Conservation (phyloP, 2,113 vertebrate genomes). For the Chaetodon trifascialis region DNA sequence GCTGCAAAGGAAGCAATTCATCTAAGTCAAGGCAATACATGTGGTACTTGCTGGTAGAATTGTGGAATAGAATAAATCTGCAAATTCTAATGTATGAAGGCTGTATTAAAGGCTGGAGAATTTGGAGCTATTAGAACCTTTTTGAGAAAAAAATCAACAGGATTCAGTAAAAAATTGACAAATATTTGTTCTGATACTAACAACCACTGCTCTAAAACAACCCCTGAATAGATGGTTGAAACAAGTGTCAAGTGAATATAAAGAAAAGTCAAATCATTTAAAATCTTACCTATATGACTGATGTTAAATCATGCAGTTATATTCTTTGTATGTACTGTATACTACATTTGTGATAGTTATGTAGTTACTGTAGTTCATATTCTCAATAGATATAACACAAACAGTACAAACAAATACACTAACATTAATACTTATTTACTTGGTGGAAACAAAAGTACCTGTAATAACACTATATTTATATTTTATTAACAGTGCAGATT, state of each 20-base stretch:
- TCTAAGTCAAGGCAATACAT: slow-evolving; percentile 15
- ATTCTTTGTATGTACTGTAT: too few relatives aligned
- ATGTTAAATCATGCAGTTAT: too few relatives aligned
- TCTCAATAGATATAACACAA: too few relatives aligned
- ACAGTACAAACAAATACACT: too few relatives aligned
- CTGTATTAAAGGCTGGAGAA: background rate
- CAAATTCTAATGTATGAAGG: background rate
- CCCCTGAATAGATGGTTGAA: background rate
- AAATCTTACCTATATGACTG: too few relatives aligned
- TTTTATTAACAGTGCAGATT: too few relatives aligned
- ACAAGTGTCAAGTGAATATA: background rate
- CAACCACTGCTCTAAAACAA: background rate
- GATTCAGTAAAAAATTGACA: background rate
- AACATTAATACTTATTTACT: too few relatives aligned
- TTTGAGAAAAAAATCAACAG: background rate
- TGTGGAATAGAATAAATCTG: background rate
- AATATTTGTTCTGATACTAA: slow-evolving; percentile 9
- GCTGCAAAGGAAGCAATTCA: background rate
- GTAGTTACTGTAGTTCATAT: too few relatives aligned
- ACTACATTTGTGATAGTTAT: too few relatives aligned
- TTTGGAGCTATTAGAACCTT: background rate
- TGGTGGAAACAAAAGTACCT: too few relatives aligned
- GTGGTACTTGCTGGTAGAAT: background rate
- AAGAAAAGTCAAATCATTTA: background rate
- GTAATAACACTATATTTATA: too few relatives aligned